Evolutionary conservation across 2,888 invertebrate genomes (phyloP), one percentile per base, ranked within the genome.

Genomic region (Scotopteryx bipunctaria): DNA sequence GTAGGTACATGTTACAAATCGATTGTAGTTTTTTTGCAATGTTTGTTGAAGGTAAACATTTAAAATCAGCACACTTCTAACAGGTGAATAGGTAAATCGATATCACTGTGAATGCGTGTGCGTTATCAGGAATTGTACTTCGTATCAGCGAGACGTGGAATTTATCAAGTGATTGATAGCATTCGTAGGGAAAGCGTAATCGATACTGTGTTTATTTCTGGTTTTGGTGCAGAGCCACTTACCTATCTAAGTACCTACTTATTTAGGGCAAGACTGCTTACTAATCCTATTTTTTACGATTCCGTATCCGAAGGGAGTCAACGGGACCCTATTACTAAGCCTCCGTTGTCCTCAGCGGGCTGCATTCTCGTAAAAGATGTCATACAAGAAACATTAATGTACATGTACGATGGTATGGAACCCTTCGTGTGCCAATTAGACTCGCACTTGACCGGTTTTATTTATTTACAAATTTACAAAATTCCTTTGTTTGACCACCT

Each of bases 61-160:
- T 57, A 59, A 53, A 55, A 57, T 56, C 64, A 73, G 55, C 56
- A 42, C 55, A 58, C 57, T 65, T 73, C 63, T 63, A 71, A 66
- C 81, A 83, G 76, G 83, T 86, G 80, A 76, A 72, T 67, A n/a
- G n/a, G n/a, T n/a, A 79, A 80, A 83, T 84, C 83, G 77, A 85
- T 83, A 84, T 69, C 63, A 65, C 67, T 71, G 74, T 81, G 77
- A 83, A 85, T 83, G 75, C 66, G 69, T 62, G 55, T 57, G 53
- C 64, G 72, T 74, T 86, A 86, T 86, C 86, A 74, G 55, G 57
- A 56, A 56, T 66, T 63, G 71, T 70, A 72, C 70, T 65, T 58
- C 63, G 62, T 83, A 86, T 87, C 87, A 86, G 71, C 43, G 61
- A 64, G 63, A 62, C 60, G 67, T 68, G 71, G 64, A 66, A 72